These are phyloP conservation scores for Myrmophylax atrothorax DNA, from an alignment of 2,113 vertebrate species.

Conservation along the genomic window DNA sequence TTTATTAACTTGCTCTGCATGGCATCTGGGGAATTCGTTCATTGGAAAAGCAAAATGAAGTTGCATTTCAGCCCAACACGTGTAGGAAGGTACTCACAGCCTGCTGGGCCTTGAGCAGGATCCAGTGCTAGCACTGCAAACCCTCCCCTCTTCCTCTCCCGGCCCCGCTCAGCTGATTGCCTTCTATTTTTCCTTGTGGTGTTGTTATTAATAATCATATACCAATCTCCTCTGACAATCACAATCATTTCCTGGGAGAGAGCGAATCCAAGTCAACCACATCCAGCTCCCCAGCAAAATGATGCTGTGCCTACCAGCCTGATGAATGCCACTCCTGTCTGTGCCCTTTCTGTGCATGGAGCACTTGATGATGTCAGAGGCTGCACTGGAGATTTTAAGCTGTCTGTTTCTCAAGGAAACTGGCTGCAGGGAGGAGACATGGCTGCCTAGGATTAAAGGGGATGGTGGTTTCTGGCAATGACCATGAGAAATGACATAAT, in stretches of 20 bases:
- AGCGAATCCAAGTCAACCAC: conserved; percentile 38
- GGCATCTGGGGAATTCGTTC: conserved; percentile 35
- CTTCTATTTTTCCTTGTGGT: conserved; percentile 62
- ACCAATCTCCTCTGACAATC: conserved; percentile 51
- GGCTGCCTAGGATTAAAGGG: not conserved
- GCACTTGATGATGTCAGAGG: conserved; percentile 12
- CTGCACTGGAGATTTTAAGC: not conserved
- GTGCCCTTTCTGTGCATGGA: not conserved
- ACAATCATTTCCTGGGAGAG: conserved; percentile 59
- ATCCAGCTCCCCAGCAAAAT: conserved; percentile 19
- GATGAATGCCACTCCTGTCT: conserved; percentile 18
- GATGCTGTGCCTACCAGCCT: conserved; percentile 32
- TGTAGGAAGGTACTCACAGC: not conserved
- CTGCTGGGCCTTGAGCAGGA: conserved; percentile 7
- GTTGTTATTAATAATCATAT: conserved; percentile 63
- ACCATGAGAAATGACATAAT: not conserved
- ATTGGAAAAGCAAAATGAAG: conserved; percentile 15
- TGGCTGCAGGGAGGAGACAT: not conserved
- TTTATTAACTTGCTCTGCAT: conserved; percentile 11
- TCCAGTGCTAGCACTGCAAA: not conserved
- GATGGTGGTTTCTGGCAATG: not conserved
- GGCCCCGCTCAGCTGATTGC: conserved; percentile 13
- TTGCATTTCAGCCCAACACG: not conserved
- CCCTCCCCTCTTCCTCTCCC: conserved; percentile 28
- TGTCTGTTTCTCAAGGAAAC: not conserved